phyloP scores from a whole-genome alignment of 2,797 vertebrate species.

The Typhlichthys eigenmanni region DNA sequence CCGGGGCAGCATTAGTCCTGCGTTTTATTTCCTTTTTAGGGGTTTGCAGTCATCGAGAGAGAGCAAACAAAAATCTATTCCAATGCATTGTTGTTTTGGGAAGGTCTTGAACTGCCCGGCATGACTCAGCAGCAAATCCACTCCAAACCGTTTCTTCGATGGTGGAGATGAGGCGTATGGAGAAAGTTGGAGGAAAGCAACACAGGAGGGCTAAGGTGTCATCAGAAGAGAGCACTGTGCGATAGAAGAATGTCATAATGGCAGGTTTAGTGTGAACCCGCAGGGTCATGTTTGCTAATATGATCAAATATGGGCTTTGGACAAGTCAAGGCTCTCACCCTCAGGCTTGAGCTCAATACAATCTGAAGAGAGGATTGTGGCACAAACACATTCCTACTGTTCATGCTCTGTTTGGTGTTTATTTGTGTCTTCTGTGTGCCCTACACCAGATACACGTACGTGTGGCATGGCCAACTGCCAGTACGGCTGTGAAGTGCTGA shows the following conservation, averaged over 20 bases:
- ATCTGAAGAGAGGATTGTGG: conserved; percentile 12
- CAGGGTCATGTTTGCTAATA: conserved; percentile 63
- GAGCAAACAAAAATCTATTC: conserved; percentile 45
- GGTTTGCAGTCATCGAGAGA: conserved; percentile 46
- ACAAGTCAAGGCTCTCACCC: conserved; percentile 19
- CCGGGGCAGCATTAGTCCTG: conserved; percentile 34
- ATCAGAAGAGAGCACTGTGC: conserved; percentile 29
- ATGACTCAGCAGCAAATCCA: conserved; percentile 37
- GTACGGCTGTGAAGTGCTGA: conserved; percentile 93
- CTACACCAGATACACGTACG: conserved; percentile 80
- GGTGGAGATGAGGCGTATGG: conserved; percentile 43
- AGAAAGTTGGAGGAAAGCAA: conserved; percentile 32
- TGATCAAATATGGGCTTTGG: conserved; percentile 33
- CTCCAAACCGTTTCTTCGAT: conserved; percentile 21
- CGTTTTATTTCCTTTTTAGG: conserved; percentile 72
- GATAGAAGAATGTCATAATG: conserved; percentile 69
- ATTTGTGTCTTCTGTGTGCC: conserved; percentile 42
- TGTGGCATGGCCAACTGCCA: conserved; percentile 98
- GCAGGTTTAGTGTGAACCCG: conserved; percentile 54
- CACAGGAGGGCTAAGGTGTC: conserved; percentile 42
- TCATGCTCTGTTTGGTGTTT: conserved; percentile 29
- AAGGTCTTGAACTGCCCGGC: conserved; percentile 46
- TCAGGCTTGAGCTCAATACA: conserved; percentile 9
- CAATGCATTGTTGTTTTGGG: conserved; percentile 57
- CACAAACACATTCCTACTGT: not conserved